Conservation (phyloP, 2,888 invertebrate genomes). For the Parelbella ahira region DNA sequence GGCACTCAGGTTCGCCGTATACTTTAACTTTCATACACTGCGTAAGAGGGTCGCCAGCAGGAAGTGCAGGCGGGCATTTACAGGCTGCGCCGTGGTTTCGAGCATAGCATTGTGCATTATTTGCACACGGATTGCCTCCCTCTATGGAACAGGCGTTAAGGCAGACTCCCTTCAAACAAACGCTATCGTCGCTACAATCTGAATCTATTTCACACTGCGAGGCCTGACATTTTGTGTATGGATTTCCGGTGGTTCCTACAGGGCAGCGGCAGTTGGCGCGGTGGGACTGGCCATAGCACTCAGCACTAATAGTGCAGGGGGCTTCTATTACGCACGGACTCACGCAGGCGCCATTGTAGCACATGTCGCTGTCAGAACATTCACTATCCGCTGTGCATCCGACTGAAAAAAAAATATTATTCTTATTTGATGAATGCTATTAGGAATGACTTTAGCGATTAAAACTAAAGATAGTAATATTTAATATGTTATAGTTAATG, state of each 20-base stretch:
- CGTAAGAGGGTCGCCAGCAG: conserved; percentile 89
- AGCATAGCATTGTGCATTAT: conserved; percentile 90
- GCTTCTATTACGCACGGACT: conserved; percentile 89
- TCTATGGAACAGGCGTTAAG: conserved; percentile 87
- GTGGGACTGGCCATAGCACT: conserved; percentile 90
- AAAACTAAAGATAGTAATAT: too few relatives aligned
- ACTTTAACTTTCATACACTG: conserved; percentile 83
- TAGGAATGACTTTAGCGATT: too few relatives aligned
- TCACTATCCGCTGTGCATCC: conserved; percentile 91
- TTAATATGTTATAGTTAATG: too few relatives aligned
- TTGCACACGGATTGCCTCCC: conserved; percentile 87
- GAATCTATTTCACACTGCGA: conserved; percentile 89
- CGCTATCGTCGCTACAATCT: conserved; percentile 88
- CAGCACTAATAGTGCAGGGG: conserved; percentile 91
- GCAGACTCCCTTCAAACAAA: conserved; percentile 87
- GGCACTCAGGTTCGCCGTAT: conserved; percentile 84
- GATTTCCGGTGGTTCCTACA: conserved; percentile 88
- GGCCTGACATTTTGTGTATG: conserved; percentile 87
- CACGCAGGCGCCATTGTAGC: conserved; percentile 90
- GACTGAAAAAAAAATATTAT: conserved; percentile 72
- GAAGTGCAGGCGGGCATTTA: conserved; percentile 89
- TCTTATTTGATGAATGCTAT: too few relatives aligned
- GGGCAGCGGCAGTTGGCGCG: conserved; percentile 90
- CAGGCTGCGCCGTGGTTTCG: conserved; percentile 91
- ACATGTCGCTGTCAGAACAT: conserved; percentile 89